Percentiles rank a stretch among this genome's conserved stretches.
Evolutionary conservation across 2,797 vertebrate genomes (phyloP).

Genomic region (Enoplosus armatus): DNA sequence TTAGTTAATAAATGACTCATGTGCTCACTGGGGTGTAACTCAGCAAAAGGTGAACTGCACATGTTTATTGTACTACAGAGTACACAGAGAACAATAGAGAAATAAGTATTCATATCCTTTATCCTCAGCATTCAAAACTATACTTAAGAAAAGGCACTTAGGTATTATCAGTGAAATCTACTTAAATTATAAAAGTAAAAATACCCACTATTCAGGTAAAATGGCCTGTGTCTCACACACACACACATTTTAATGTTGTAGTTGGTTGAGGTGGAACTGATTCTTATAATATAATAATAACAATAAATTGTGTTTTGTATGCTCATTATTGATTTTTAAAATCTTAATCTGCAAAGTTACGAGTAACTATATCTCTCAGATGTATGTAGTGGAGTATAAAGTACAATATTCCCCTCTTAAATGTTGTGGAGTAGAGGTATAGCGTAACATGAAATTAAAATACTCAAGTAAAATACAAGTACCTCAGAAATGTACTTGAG

Average conservation of each 20-base stretch:
- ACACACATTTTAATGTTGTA: background rate
- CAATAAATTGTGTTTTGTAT: background rate
- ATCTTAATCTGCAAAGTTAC: background rate
- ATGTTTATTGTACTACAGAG: slow-evolving; percentile 1
- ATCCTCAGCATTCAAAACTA: background rate
- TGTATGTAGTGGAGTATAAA: background rate
- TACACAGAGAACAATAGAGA: background rate
- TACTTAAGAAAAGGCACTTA: background rate
- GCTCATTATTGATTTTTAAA: background rate
- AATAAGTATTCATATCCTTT: background rate
- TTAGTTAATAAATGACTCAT: slow-evolving; percentile 33
- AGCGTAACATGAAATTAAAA: background rate
- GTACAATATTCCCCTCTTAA: background rate
- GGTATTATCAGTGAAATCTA: background rate
- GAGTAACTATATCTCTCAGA: background rate
- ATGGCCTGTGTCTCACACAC: background rate
- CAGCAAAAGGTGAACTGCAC: background rate
- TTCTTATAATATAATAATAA: too few species aligned
- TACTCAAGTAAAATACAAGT: too few species aligned
- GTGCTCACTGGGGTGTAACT: slow-evolving; percentile 6
- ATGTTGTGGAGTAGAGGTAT: background rate
- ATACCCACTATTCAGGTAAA: background rate
- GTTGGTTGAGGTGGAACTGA: background rate
- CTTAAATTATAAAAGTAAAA: background rate
- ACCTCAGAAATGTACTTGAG: background rate